Conservation (phyloP, 1,140 invertebrate genomes). For the Danaus melanippus region DNA sequence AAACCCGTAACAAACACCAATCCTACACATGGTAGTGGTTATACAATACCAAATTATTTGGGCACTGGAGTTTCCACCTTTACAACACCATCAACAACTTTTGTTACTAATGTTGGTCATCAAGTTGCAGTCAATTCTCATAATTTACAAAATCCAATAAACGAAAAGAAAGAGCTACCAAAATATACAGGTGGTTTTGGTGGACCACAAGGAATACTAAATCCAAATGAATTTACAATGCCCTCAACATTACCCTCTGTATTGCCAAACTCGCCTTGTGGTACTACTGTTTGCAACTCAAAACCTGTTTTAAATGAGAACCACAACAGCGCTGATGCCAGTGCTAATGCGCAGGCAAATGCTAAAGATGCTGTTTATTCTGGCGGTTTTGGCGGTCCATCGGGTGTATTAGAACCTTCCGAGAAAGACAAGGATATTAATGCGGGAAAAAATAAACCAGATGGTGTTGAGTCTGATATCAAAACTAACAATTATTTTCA, state of each 20-base stretch:
- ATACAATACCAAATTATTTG: too few relatives aligned
- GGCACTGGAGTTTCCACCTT: too few relatives aligned
- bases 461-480: too few relatives aligned
- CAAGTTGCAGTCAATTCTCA: too few relatives aligned
- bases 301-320: conserved; percentile 6
- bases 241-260: conserved; percentile 7
- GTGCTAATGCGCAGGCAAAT: conserved; percentile 24
- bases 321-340: conserved; percentile 12
- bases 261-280: conserved; percentile 11
- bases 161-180: background rate
- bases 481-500: too few relatives aligned
- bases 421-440: conserved; percentile 23
- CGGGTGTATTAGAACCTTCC: conserved; percentile 50
- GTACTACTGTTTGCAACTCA: conserved; percentile 9
- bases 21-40: too few relatives aligned
- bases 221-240: conserved; percentile 32
- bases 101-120: too few relatives aligned
- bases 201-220: conserved; percentile 23
- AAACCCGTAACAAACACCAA: conserved; percentile 12
- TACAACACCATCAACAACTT: too few relatives aligned
- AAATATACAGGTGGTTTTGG: conserved; percentile 18
- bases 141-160: conserved; percentile 4
- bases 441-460: too few relatives aligned
- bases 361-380: conserved; percentile 46
- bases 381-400: conserved; percentile 57